These are phyloP conservation scores for Aphaenogaster rudis DNA, from an alignment of 1,140 invertebrate genomes.

Conservation along the genomic window DNA sequence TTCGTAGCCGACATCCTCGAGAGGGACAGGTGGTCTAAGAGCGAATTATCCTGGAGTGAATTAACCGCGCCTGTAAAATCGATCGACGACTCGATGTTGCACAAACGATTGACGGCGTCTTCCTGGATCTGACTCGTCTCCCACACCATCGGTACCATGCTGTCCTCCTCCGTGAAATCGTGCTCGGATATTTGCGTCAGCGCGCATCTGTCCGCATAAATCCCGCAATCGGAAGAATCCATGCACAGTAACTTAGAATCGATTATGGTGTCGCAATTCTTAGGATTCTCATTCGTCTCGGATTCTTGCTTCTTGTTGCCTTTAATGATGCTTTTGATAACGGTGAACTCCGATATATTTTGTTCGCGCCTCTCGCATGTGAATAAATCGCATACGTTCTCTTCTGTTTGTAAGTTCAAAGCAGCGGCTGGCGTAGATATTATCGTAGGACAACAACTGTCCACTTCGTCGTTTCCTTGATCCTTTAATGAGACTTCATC, in stretches of 20 bases:
- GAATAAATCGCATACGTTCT: constrained; percentile 36
- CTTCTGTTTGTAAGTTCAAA: background rate
- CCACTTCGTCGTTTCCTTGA: background rate
- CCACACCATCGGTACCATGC: constrained; percentile 54
- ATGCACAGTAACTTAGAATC: constrained; percentile 48
- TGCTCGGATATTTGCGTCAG: constrained; percentile 29
- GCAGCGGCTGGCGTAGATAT: background rate
- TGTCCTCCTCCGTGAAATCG: constrained; percentile 46
- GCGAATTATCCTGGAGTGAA: constrained; percentile 36
- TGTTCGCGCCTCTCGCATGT: constrained; percentile 25
- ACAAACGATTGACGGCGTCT: constrained; percentile 45
- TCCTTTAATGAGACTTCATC: background rate
- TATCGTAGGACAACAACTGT: background rate
- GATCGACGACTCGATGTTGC: constrained; percentile 35
- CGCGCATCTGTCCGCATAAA: constrained; percentile 17
- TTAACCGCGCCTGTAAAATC: constrained; percentile 11
- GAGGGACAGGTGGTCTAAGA: constrained; percentile 28
- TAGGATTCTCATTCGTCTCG: background rate
- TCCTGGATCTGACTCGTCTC: constrained; percentile 54
- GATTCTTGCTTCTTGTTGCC: background rate
- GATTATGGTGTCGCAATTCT: background rate
- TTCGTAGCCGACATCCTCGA: background rate
- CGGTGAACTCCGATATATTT: constrained; percentile 54
- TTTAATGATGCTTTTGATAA: constrained; percentile 49
- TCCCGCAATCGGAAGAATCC: constrained; percentile 44